Percentiles rank a stretch among this genome's conserved stretches.
Evolutionary conservation across 2,888 invertebrate genomes (phyloP).

Genomic region (Neoitamus cyanurus): DNA sequence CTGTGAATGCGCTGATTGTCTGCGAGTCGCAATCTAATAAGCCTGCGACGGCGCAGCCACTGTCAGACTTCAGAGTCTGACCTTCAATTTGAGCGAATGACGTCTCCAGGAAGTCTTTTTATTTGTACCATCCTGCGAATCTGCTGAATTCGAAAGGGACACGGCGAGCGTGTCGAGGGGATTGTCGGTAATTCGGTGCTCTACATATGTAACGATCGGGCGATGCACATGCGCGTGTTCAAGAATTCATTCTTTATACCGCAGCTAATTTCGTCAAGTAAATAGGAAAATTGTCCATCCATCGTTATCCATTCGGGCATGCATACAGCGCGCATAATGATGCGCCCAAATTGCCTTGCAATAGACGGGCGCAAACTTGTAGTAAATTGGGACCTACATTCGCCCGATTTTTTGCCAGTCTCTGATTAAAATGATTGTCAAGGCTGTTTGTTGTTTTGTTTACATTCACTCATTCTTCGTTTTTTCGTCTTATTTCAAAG

Average conservation of each 20-base stretch:
- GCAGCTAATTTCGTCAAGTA: constrained; percentile 4
- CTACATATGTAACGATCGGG: neutral
- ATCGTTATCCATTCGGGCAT: neutral
- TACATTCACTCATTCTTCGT: constrained; percentile 15
- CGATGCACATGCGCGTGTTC: neutral
- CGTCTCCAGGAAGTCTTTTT: constrained; percentile 16
- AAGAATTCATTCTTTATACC: neutral
- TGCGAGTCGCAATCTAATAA: constrained; percentile 41
- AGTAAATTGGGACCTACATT: constrained; percentile 38
- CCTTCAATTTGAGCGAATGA: constrained; percentile 19
- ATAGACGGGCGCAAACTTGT: constrained; percentile 15
- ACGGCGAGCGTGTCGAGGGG: neutral
- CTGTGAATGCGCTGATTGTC: neutral
- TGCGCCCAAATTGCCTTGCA: constrained; percentile 31
- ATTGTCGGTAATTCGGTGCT: neutral
- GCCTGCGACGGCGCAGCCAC: constrained; percentile 8
- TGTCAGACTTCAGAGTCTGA: constrained; percentile 21
- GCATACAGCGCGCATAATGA: neutral
- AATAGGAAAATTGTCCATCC: constrained; percentile 37
- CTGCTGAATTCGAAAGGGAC: constrained; percentile 27
- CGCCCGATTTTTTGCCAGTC: constrained; percentile 29
- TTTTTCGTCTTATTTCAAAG: constrained; percentile 7
- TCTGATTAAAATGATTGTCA: constrained; percentile 41
- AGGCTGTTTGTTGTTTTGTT: constrained; percentile 33
- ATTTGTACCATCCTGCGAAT: constrained; percentile 29